These are phyloP conservation scores for Gymnopithys bicolor DNA, from an alignment of 2,797 vertebrate genomes.

Conservation along the genomic window DNA sequence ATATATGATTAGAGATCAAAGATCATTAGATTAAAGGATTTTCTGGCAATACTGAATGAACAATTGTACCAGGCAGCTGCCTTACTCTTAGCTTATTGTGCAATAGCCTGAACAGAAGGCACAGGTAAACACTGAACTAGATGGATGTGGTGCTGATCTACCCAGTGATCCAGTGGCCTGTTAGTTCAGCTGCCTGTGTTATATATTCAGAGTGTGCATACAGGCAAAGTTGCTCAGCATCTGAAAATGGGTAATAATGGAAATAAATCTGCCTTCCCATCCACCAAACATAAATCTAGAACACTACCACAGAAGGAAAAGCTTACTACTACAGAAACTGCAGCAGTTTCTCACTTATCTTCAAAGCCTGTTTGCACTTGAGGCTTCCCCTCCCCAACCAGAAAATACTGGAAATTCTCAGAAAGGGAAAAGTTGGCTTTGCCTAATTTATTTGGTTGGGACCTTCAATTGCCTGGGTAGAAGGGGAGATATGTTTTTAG, in stretches of 20 bases:
- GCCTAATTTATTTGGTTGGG: conserved; percentile 18
- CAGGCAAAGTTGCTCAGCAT: neutral
- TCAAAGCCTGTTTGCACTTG: neutral
- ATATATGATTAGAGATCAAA: neutral
- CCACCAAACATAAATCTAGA: conserved; percentile 15
- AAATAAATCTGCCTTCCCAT: neutral
- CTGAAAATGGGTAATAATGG: neutral
- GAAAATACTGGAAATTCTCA: neutral
- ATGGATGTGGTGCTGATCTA: neutral
- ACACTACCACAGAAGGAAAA: neutral
- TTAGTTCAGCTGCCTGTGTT: neutral
- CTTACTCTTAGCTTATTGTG: neutral
- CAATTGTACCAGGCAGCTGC: neutral
- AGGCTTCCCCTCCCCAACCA: neutral
- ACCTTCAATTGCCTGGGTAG: neutral
- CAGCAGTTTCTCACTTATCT: neutral
- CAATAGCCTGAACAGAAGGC: neutral
- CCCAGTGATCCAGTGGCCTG: neutral
- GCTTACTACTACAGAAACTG: neutral
- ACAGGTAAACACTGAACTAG: neutral
- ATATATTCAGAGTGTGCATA: neutral
- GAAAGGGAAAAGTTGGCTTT: neutral
- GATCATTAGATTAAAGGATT: neutral
- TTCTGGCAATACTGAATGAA: neutral
- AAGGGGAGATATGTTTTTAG: neutral